Base-by-base conservation (phyloP, 2,888 invertebrate species). In the Laspeyria flexula region DNA sequence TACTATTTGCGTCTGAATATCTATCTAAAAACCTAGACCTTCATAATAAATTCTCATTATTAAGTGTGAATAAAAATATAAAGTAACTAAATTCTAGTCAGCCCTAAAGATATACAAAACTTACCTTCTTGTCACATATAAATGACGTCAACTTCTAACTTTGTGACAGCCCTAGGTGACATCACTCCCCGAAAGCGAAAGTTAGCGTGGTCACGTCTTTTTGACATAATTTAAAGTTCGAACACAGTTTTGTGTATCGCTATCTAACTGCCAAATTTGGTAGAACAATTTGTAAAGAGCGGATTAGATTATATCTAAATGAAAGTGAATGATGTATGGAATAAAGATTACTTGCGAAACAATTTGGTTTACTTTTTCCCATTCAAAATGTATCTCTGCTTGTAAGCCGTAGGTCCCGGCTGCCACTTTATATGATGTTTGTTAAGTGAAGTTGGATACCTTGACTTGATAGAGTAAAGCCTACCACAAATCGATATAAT, bases 161-260 rank as follows among this genome's bases (percentile, higher is more conserved):
- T 9, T 16, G 23, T 1, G 63, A 40, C 63, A 65, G n/a, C 67
- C 65, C 63, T 66, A 29, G 2, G 10, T 12, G 30, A 41, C 3
- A 13, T 60, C 38, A 51, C 53, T 49, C 40, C n/a, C 15, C 44
- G 55, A 77, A 64, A 73, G 65, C 48, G 70, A 71, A 70, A 76
- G 71, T 73, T 46, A 56, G 60, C 47, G 48, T 50, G 31, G 59
- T 47, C 64, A 57, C 33, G 39, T 45, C 50, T 43, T 38, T 64
- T 41, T 58, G 42, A 60, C 42, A 45, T 48, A 5, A 64, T 60
- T 73, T 66, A 50, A 68, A 73, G 60, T 65, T 62, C 65, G 51
- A 68, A 60, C 58, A 52, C 54, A 34, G 47, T 55, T 43, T 27
- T 42, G 31, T 49, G 31, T 53, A 54, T 50, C 44, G 37, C 30